A percentile compares a stretch with the other conserved stretches of the same genome.
These are phyloP conservation scores for Corydoras sp. DNA, from an alignment of 2,113 vertebrate genomes.

Conservation along the genomic window DNA sequence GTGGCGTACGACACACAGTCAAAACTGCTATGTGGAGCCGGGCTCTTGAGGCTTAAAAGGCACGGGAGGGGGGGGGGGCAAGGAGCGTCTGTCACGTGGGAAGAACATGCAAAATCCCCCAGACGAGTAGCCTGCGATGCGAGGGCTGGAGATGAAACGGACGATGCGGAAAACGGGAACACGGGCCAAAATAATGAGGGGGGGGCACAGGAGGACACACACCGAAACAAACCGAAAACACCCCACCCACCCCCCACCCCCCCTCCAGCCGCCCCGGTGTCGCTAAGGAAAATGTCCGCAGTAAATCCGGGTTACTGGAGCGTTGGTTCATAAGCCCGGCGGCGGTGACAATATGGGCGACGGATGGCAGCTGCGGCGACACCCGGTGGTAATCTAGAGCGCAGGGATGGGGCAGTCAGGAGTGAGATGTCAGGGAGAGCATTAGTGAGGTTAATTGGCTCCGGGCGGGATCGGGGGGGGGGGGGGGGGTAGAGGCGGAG, in stretches of 20 bases:
- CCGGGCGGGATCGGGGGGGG: conserved; percentile 26
- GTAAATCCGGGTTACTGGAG: conserved; percentile 16
- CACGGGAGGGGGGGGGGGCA: too few species aligned
- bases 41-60: too few species aligned
- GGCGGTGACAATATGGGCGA: neutral
- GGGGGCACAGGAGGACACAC: neutral
- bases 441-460: conserved; percentile 43
- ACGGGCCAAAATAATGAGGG: neutral
- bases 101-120: too few species aligned
- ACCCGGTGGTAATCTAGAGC: conserved; percentile 3
- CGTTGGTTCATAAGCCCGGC: conserved; percentile 13
- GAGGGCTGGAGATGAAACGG: neutral
- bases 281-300: neutral
- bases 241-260: too few species aligned
- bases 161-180: neutral
- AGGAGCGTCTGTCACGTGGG: too few species aligned
- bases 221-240: neutral
- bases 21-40: too few species aligned
- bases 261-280: neutral
- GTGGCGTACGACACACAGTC: too few species aligned
- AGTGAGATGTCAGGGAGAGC: conserved; percentile 26
- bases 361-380: conserved; percentile 14
- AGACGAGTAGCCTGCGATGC: too few species aligned
- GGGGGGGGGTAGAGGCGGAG: neutral
- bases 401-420: neutral